Evolutionary conservation across 2,797 vertebrate genomes (phyloP), one percentile per base, ranked within the genome.

Genomic region (Notamacropus eugenii): DNA sequence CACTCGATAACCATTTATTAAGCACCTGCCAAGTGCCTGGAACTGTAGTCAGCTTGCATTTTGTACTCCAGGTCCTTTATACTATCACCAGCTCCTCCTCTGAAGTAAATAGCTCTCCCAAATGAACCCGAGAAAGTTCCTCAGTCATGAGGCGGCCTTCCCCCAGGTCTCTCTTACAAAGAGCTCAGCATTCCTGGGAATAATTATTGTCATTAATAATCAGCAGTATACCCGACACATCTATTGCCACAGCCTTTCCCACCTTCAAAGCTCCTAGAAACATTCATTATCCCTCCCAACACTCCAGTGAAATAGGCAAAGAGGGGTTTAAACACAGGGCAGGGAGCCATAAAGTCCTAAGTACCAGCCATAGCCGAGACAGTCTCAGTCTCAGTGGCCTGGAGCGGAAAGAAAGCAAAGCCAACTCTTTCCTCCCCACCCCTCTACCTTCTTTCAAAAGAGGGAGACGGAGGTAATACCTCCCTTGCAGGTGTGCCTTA

Each of bases 231-330:
- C 58, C 95, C 59, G 93, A 96, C 93, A 96, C 93, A 91, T 97
- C 91, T 93, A 0, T 95, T 96, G 95, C 95, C 93, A 82, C 82
- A 96, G 92, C 95, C 92, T 55, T 54, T 93, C 54, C 0, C 1
- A 93, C 90, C 93, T 92, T 97, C 97, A 97, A 97, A 97, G 95
- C 74, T 94, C 13, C 58, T 19, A 31, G 67, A 54, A 97, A 55
- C 55, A 94, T 14, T 95, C 91, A 97, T 97, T 97, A 96, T 57
- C 82, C 54, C 54, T 96, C 57, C 24, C 50, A 4, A 31, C 27
- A 94, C 6, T 57, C 52, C 82, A 67, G 22, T 90, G 94, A 96
- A 97, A 90, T 82, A 91, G 92, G 90, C 92, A 91, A 96, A 40
- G 91, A 94, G 55, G 55, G 93, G 90, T 90, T 93, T 96, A 93